Conservation (phyloP, 2,888 invertebrate species). For the Zele albiditarsus region DNA sequence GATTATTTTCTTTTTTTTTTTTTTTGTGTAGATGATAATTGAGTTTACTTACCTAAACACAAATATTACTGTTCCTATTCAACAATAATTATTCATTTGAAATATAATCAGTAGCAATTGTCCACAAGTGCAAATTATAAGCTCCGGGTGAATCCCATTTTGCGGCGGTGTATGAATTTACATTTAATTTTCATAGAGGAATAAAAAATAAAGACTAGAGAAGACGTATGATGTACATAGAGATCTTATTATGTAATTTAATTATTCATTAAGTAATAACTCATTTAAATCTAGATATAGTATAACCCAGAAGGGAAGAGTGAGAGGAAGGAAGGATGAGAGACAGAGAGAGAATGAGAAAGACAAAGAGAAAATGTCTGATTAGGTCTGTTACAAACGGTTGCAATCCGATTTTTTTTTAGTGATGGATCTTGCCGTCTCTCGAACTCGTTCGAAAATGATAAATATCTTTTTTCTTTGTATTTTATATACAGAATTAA, state of each 20-base stretch:
- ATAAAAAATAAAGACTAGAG: not conserved
- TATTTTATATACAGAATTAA: not conserved
- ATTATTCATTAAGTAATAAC: not conserved
- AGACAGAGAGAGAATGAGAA: slow-evolving; percentile 33
- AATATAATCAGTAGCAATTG: not conserved
- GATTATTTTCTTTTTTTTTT: slow-evolving; percentile 1
- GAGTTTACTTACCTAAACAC: slow-evolving; percentile 53
- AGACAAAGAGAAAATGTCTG: slow-evolving; percentile 64
- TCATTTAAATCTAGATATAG: not conserved
- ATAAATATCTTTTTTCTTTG: not conserved
- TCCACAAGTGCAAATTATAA: slow-evolving; percentile 7
- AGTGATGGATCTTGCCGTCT: slow-evolving; percentile 30
- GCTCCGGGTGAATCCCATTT: slow-evolving; percentile 14
- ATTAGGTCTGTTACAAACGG: slow-evolving; percentile 70
- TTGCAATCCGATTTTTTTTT: slow-evolving; percentile 53
- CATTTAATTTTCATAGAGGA: not conserved
- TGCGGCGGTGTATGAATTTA: slow-evolving; percentile 5
- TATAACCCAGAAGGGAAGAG: not conserved
- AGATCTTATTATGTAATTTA: slow-evolving; percentile 17
- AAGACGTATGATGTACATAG: not conserved
- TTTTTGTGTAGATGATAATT: slow-evolving; percentile 40
- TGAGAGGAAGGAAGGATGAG: not conserved
- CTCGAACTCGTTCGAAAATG: not conserved
- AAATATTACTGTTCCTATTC: slow-evolving; percentile 35
- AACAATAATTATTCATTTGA: slow-evolving; percentile 8